These are phyloP conservation scores for Zosterops hypoxanthus DNA, from an alignment of 2,113 vertebrate genomes.

Conservation along the genomic window DNA sequence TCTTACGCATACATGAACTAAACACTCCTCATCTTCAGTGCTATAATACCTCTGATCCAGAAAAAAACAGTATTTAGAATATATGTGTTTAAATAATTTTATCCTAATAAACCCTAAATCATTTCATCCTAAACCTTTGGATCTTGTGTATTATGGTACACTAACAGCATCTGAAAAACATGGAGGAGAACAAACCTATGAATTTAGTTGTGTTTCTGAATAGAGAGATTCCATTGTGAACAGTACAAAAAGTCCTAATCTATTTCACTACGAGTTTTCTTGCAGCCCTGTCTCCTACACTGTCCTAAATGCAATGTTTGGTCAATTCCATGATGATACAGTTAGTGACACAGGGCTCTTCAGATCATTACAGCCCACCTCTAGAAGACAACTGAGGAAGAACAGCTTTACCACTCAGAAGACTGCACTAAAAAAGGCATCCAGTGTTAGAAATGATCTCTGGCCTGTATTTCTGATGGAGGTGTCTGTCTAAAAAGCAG, in stretches of 20 bases:
- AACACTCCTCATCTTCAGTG: neutral
- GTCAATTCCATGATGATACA: neutral
- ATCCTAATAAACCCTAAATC: neutral
- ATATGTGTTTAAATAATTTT: neutral
- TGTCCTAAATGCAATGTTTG: neutral
- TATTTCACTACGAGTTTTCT: neutral
- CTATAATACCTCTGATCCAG: neutral
- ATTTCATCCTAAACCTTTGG: neutral
- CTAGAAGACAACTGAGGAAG: neutral
- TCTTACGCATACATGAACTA: neutral
- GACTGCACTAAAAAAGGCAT: neutral
- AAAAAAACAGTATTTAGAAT: neutral
- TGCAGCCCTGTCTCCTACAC: neutral
- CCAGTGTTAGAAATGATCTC: neutral
- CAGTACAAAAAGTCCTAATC: neutral
- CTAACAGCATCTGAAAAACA: neutral
- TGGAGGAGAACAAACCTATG: neutral
- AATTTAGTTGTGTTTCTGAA: constrained; percentile 17
- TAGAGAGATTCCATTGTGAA: neutral
- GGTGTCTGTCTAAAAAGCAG: neutral
- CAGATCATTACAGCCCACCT: neutral
- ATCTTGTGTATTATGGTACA: neutral
- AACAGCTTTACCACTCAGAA: constrained; percentile 25
- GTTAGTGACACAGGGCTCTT: neutral
- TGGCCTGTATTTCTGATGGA: neutral